Evolutionary conservation across 2,797 vertebrate species (phyloP).

Genomic region (Lutjanus campechanus): DNA sequence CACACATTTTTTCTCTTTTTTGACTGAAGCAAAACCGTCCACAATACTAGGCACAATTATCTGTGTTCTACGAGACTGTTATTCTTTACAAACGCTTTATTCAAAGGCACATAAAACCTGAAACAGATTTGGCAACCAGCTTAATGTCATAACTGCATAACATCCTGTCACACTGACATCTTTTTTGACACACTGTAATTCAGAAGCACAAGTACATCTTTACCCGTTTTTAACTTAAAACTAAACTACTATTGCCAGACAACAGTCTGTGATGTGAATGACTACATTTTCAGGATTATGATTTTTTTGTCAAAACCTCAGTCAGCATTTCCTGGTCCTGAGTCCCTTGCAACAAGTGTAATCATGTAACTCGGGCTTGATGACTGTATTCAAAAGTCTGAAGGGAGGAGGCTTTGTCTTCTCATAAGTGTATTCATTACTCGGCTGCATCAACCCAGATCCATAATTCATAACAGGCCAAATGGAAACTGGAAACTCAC

Average conservation of each 20-base stretch:
- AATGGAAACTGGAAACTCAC: conserved; percentile 39
- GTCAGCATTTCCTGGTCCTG: background rate
- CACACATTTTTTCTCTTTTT: background rate
- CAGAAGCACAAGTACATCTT: background rate
- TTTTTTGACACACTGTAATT: background rate
- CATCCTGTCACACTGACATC: background rate
- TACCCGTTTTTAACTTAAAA: background rate
- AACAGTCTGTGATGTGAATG: background rate
- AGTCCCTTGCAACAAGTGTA: conserved; percentile 3
- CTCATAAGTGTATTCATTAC: conserved; percentile 38
- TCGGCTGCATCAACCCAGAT: background rate
- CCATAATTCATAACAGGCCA: conserved; percentile 34
- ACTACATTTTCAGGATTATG: background rate
- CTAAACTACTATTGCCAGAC: background rate
- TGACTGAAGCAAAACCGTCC: background rate
- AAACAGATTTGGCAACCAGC: background rate
- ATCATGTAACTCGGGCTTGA: conserved; percentile 14
- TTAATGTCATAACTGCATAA: background rate
- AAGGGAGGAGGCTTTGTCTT: conserved; percentile 44
- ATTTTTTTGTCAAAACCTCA: background rate
- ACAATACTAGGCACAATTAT: background rate
- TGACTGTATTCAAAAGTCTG: conserved; percentile 18
- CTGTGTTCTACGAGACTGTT: background rate
- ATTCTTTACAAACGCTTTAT: background rate
- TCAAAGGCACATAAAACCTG: background rate